Evolutionary conservation across 2,888 invertebrate species (phyloP), one percentile per base, ranked within the genome.

Genomic region (Chalcosyrphus nemorum): DNA sequence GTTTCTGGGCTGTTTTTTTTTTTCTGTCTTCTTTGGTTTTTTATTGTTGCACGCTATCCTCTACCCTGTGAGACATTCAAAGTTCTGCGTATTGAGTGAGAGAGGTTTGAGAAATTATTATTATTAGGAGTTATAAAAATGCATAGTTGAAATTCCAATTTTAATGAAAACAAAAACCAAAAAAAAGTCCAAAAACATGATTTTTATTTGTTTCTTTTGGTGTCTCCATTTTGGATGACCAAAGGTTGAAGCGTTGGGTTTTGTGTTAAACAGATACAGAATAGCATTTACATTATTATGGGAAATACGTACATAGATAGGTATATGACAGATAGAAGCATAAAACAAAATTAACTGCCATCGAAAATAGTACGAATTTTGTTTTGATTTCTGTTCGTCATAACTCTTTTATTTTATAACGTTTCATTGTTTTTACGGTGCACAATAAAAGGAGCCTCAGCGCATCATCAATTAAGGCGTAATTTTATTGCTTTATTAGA

Each of bases 71-170:
- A 63, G 68, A 68, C 50, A 50, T 63, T 63, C 77, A 45, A 76
- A 65, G 50, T 70, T 70, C 61, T 45, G 50, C 41, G 78, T 74
- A 74, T 77, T 77, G 38, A 15, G 11, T 50, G 47, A 61, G 21
- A 66, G 43, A 65, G 32, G 59, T 66, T 77, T 54, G 54, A 63
- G 17, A 77, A 77, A 70, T 77, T 54, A 70, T 77, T 75, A 75
- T 65, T 77, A 56, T 72, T 71, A 71, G 35, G 78, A 72, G 78
- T 78, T 65, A 78, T 78, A 78, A 72, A 72, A 78, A 78, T 41
- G 56, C 56, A 82, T 78, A 77, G 54, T 61, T 82, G 66, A 77
- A 66, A 72, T 82, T 77, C 72, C 66, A 78, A 78, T 72, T 72
- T 52, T 47, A 71, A 65, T 59, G 50, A 47, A 71, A 68, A 74